phyloP scores from a whole-genome alignment of 2,113 vertebrate genomes.

The Oenanthe oenanthe region DNA sequence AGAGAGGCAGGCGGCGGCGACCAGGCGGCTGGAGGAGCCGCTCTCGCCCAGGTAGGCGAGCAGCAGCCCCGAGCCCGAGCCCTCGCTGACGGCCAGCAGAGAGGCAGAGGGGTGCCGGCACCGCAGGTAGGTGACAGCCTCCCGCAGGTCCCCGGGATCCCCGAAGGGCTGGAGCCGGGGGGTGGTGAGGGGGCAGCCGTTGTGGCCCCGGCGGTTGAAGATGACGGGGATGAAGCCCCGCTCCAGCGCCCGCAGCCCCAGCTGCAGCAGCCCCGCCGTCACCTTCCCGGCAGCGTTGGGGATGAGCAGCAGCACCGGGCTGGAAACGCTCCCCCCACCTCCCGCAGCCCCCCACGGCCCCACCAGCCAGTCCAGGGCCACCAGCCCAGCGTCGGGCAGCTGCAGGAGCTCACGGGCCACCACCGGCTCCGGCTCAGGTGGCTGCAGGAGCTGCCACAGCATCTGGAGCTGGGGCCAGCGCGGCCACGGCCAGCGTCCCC shows the following conservation, averaged over 20 bases:
- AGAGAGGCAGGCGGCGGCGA: conserved; percentile 85
- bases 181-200: conserved; percentile 83
- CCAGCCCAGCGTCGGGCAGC: background rate
- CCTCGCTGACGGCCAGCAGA: conserved; percentile 85
- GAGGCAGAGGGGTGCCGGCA: conserved; percentile 76
- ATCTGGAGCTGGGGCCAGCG: conserved; percentile 17
- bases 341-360: conserved; percentile 79
- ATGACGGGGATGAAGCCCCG: conserved; percentile 82
- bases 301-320: conserved; percentile 81
- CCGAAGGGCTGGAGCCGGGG: conserved; percentile 79
- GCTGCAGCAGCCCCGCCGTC: conserved; percentile 74
- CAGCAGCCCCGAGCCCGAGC: conserved; percentile 85
- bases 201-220: conserved; percentile 86
- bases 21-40: conserved; percentile 84
- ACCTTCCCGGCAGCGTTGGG: conserved; percentile 82
- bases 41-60: conserved; percentile 88
- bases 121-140: conserved; percentile 80
- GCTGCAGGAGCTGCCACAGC: background rate
- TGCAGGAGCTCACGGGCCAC: conserved; percentile 23
- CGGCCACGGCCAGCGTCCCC: background rate
- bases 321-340: conserved; percentile 65
- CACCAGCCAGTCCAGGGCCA: conserved; percentile 69
- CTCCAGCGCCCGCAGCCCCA: conserved; percentile 78
- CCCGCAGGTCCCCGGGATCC: conserved; percentile 84
- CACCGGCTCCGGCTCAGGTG: background rate